Evolutionary conservation across 2,113 vertebrate genomes (phyloP).

Genomic region (Charina bottae): DNA sequence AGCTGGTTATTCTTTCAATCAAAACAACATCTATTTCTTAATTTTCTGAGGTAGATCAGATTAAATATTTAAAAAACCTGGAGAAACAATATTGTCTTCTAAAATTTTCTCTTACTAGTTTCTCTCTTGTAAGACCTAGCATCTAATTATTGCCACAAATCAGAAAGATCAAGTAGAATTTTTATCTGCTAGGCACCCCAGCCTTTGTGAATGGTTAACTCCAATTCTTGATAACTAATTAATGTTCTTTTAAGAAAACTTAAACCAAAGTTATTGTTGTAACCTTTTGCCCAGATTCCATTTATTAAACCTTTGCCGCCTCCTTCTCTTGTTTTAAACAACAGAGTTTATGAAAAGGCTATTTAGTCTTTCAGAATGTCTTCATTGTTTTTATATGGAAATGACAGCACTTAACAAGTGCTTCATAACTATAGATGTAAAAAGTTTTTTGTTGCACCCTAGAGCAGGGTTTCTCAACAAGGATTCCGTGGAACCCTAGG

Average conservation of each 20-base stretch:
- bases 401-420: not conserved
- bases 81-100: slow-evolving; percentile 16
- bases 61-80: slow-evolving; percentile 36
- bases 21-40: not conserved
- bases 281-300: slow-evolving; percentile 71
- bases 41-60: not conserved
- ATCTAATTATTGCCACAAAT: slow-evolving; percentile 46
- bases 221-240: slow-evolving; percentile 58
- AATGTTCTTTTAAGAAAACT: slow-evolving; percentile 53
- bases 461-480: no score
- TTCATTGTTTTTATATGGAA: not conserved
- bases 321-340: accelerated
- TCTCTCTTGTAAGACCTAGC: slow-evolving; percentile 10
- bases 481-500: no score
- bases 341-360: not conserved
- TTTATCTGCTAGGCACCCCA: slow-evolving; percentile 54
- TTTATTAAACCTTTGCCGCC: slow-evolving; percentile 27
- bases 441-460: not conserved
- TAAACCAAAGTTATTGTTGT: slow-evolving; percentile 52
- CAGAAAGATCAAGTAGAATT: slow-evolving; percentile 44
- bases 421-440: not conserved
- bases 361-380: accelerated
- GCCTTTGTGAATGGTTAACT: slow-evolving; percentile 68
- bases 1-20: not conserved
- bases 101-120: slow-evolving; percentile 30